These are phyloP conservation scores for Pantala flavescens DNA, from an alignment of 1,140 invertebrate genomes.

Conservation along the genomic window DNA sequence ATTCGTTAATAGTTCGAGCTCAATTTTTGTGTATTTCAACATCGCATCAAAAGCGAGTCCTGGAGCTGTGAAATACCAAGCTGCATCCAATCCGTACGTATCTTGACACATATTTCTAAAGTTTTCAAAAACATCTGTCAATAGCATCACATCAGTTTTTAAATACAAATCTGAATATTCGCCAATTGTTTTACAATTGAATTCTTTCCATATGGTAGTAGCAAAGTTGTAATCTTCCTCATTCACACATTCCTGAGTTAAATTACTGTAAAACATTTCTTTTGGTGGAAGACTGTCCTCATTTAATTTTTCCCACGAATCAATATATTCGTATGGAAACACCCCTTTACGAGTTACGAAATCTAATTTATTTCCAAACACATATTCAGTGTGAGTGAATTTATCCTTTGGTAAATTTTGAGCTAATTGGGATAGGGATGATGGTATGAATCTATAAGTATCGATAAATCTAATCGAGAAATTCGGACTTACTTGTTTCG, in stretches of 20 bases:
- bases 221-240: background rate
- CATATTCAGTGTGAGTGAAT: background rate
- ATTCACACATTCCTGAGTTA: slow-evolving; percentile 24
- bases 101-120: background rate
- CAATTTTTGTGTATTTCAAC: slow-evolving; percentile 25
- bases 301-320: slow-evolving; percentile 24
- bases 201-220: background rate
- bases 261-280: background rate
- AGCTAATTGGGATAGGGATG: slow-evolving; percentile 24
- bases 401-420: slow-evolving; percentile 17
- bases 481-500: background rate
- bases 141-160: background rate
- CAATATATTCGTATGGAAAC: slow-evolving; percentile 29
- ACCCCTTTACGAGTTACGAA: slow-evolving; percentile 27
- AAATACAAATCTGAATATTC: background rate
- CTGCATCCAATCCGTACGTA: slow-evolving; percentile 26
- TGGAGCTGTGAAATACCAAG: slow-evolving; percentile 26
- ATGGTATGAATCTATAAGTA: slow-evolving; percentile 27
- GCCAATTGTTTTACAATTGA: background rate
- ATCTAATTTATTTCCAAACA: slow-evolving; percentile 18
- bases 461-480: slow-evolving; percentile 26
- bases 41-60: slow-evolving; percentile 27
- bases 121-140: background rate
- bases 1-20: slow-evolving; percentile 25
- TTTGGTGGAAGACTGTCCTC: slow-evolving; percentile 25